Evolutionary conservation across 2,888 invertebrate genomes (phyloP).

Genomic region (Andrena trimmerana): DNA sequence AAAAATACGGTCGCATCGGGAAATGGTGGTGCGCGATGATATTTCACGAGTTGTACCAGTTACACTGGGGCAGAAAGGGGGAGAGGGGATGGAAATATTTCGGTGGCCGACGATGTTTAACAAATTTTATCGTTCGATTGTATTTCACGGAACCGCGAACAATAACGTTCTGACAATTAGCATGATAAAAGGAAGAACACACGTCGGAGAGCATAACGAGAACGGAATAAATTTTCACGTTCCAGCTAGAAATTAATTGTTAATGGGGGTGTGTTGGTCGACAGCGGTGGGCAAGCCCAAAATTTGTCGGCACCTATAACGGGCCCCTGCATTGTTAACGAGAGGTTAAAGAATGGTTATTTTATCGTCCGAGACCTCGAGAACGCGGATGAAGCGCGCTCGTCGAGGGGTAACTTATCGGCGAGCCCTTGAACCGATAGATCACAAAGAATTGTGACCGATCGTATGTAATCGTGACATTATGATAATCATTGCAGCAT

Average conservation of each 20-base stretch:
- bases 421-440: conserved; percentile 6
- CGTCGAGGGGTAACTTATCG: conserved; percentile 38
- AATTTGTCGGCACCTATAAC: conserved; percentile 11
- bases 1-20: conserved; percentile 26
- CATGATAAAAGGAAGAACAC: conserved; percentile 62
- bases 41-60: conserved; percentile 32
- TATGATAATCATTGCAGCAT: conserved; percentile 30
- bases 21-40: conserved; percentile 28
- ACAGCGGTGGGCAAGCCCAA: neutral
- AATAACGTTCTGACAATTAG: conserved; percentile 65
- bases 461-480: conserved; percentile 20
- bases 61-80: neutral
- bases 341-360: conserved; percentile 20
- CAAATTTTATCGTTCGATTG: conserved; percentile 61
- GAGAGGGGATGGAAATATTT: conserved; percentile 49
- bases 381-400: too few relatives aligned
- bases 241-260: conserved; percentile 45
- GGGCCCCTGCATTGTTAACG: conserved; percentile 42
- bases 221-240: conserved; percentile 58
- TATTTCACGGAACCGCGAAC: conserved; percentile 52
- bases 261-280: conserved; percentile 11
- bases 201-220: conserved; percentile 65
- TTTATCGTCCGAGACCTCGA: conserved; percentile 40
- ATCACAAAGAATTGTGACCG: conserved; percentile 36
- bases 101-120: conserved; percentile 52